These are phyloP conservation scores for Hybognathus amarus DNA, from an alignment of 2,797 vertebrate species.

Conservation along the genomic window DNA sequence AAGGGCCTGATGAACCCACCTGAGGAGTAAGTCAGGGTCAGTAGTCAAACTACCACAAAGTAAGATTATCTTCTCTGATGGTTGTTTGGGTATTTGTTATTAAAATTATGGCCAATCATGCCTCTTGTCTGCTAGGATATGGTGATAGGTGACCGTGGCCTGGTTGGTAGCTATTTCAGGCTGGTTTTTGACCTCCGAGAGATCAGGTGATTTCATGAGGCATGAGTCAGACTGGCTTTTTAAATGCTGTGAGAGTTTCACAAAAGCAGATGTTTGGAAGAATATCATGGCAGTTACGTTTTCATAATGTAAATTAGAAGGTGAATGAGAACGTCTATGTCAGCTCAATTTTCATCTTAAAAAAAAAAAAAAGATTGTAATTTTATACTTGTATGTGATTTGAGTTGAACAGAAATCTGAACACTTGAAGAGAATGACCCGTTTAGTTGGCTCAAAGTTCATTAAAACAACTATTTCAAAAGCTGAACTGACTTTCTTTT, in stretches of 20 bases:
- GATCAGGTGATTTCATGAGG: constrained; percentile 24
- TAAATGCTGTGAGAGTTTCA: neutral
- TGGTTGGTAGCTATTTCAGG: constrained; percentile 10
- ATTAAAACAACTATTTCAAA: too few relatives aligned
- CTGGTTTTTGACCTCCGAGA: constrained; percentile 28
- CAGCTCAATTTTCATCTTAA: too few relatives aligned
- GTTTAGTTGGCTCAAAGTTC: too few relatives aligned
- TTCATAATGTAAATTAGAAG: too few relatives aligned
- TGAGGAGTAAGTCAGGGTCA: constrained; percentile 26
- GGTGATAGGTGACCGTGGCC: neutral
- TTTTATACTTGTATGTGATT: too few relatives aligned
- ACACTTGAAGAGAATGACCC: too few relatives aligned
- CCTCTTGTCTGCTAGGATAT: neutral
- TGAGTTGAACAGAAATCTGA: too few relatives aligned
- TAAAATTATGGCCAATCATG: constrained; percentile 48
- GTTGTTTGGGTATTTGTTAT: constrained; percentile 58
- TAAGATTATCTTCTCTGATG: neutral
- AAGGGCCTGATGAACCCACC: constrained; percentile 50
- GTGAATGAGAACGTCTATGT: too few relatives aligned
- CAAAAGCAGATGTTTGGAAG: too few relatives aligned
- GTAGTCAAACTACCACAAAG: neutral
- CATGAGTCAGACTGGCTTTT: neutral
- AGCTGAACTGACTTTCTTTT: too few relatives aligned
- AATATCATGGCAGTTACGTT: too few relatives aligned
- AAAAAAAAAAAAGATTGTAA: too few relatives aligned